Base-by-base conservation (phyloP, 2,797 vertebrate species). In the Chelidonichthys spinosus region DNA sequence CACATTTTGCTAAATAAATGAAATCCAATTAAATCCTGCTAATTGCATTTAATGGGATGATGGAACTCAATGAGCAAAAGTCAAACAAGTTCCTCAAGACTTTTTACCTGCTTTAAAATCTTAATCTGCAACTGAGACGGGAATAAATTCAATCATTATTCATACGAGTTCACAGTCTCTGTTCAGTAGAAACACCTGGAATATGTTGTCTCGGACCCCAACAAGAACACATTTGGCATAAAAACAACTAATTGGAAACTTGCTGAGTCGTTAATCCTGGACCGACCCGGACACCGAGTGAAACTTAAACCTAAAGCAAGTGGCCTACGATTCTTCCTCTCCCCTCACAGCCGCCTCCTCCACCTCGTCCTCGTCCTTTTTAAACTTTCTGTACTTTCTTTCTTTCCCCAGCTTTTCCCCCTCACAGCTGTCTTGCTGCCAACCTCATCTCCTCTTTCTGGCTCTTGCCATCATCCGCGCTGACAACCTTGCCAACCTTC, bases 371-470 rank as follows among this genome's bases (percentile, higher is more conserved):
- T 25, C 55, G 7, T 53, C 69, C 44, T 37, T 76, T 74, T 61
- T 25, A 14, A 5, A 14, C 68, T 76, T 74, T 69, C 33, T 37
- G 18, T 10, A 35, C 50, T 40, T 63, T 11, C 8, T 61, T 62
- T 74, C 76, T 59, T 59, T 69, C 70, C 44, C 33, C 53, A 4
- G 39, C 33, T 53, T 69, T 53, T 25, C 32, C 52, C 32, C 52
- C 69, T 50, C 49, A 17, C 75, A 72, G 73, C 74, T 76, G 74
- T 69, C 70, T 75, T 10, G 18, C 47, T 74, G 79, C 74, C 82
- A 76, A n/a, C 36, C 62, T 67, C 61, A 14, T 32, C 33, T 13
- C 52, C 55, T 55, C 44, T 35, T 6, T 32, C 68, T 78, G 52
- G 33, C 79, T 76, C 47, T 55, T 15, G 5, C 64, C 61, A 44